These are phyloP conservation scores for Moxostoma hubbsi DNA, from an alignment of 2,797 vertebrate genomes.

Conservation along the genomic window DNA sequence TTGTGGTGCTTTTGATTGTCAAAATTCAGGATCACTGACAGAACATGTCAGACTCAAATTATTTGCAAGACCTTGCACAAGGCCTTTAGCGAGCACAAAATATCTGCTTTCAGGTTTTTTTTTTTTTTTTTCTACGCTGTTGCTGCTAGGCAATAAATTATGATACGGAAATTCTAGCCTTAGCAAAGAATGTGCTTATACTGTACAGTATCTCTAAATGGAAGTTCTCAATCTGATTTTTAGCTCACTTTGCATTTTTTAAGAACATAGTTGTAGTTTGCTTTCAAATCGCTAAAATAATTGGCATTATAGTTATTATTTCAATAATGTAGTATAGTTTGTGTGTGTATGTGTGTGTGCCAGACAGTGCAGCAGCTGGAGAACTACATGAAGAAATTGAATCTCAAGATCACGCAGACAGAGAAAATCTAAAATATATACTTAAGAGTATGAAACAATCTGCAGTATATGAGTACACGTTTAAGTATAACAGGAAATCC, in stretches of 20 bases:
- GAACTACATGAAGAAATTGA: constrained; percentile 24
- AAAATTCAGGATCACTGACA: background rate
- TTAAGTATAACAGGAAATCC: background rate
- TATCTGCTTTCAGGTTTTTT: background rate
- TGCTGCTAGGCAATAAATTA: background rate
- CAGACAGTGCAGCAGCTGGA: constrained; percentile 25
- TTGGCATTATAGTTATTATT: background rate
- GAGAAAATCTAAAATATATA: constrained; percentile 23
- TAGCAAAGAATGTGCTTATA: background rate
- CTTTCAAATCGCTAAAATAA: background rate
- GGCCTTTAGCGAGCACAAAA: background rate
- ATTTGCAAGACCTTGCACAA: constrained; percentile 33
- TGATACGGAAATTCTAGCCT: background rate
- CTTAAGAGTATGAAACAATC: constrained; percentile 9
- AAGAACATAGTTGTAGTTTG: background rate
- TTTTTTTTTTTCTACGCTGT: background rate
- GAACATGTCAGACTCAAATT: background rate
- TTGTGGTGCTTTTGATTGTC: background rate
- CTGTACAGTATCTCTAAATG: background rate
- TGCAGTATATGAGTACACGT: constrained; percentile 2
- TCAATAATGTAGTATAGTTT: background rate
- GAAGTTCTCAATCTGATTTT: too few species aligned
- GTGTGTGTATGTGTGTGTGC: background rate
- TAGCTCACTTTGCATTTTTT: too few species aligned
- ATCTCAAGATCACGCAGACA: constrained; percentile 32